A percentile compares a stretch with the other conserved stretches of the same genome.
Evolutionary conservation across 2,113 vertebrate species (phyloP).

Genomic region (Hylia prasina): DNA sequence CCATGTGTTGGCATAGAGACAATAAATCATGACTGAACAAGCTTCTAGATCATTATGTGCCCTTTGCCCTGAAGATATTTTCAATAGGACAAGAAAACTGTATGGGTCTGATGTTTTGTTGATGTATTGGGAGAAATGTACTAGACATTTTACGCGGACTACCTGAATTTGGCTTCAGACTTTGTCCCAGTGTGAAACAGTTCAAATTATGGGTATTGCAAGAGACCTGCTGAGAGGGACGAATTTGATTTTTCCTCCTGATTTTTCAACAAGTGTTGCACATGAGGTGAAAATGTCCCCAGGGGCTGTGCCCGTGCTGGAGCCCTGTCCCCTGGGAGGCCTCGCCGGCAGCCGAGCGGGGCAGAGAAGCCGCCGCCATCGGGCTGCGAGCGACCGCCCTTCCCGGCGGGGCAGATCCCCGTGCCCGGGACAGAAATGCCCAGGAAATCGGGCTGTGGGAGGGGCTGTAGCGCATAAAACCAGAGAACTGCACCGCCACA

Average conservation of each 20-base stretch:
- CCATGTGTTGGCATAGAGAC: not conserved
- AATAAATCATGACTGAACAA: not conserved
- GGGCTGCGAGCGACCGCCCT: not conserved
- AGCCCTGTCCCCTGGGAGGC: not conserved
- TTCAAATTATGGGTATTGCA: not conserved
- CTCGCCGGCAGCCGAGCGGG: not conserved
- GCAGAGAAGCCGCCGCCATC: not conserved
- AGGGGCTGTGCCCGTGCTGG: not conserved
- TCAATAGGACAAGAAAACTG: not conserved
- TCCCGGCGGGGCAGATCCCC: not conserved
- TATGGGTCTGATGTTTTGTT: not conserved
- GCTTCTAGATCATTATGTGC: not conserved
- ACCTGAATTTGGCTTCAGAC: not conserved
- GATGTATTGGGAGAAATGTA: not conserved
- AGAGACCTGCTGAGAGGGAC: not conserved
- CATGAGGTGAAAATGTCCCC: rapidly evolving
- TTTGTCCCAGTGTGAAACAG: not conserved
- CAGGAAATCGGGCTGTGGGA: not conserved
- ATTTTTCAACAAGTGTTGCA: rapidly evolving
- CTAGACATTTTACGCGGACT: not conserved
- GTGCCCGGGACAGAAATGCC: not conserved
- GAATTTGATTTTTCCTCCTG: not conserved
- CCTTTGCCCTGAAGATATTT: not conserved
- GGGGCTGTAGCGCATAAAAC: too few relatives aligned
- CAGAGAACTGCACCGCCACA: not conserved